Base-by-base conservation (phyloP, 2,797 vertebrate species). In the Cryptoprocta ferox region DNA sequence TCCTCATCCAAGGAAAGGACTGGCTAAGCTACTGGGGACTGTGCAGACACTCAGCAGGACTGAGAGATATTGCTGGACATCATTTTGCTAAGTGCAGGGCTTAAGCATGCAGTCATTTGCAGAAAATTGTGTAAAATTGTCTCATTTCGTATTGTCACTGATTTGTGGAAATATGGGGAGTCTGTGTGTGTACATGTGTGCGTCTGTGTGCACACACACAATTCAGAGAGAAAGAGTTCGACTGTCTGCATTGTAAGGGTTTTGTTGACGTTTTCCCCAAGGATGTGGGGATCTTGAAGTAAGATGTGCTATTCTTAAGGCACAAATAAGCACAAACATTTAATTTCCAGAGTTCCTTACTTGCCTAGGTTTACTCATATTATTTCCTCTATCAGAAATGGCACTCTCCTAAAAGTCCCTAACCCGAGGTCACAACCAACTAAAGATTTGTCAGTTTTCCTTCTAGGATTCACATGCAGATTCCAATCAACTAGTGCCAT, bases 61-160 rank as follows among this genome's bases (percentile, higher is more conserved):
- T 42, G 24, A 71, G 75, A 75, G 86, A 39, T 81, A 91, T 21
- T 92, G 92, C 93, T 1, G 39, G 86, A 63, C 24, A 88, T 50
- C 78, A 91, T 66, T 93, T 83, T 75, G 50, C 66, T 73, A 89
- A 97, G 68, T 35, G 90, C 15, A 16, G 18, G 59, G 82, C 53
- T 76, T 80, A 97, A 81, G 76, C 53, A 84, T 45, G 73, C 14
- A 93, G 75, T 86, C 76, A 92, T 93, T 88, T 95, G 71, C n/a
- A 76, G 79, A 85, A 94, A 97, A 93, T 45, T 93, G 59, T 86
- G 61, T 65, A 81, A 97, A 96, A 96, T 70, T 86, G 78, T n/a
- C 86, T 84, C 75, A 95, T 96, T 94, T 96, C 53, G 37, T 48
- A 94, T 86, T 73, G 61, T 56, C 80, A 97, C 89, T 95, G 96